These are phyloP conservation scores for Rhyzopertha dominica DNA, from an alignment of 1,140 invertebrate genomes.

Conservation along the genomic window DNA sequence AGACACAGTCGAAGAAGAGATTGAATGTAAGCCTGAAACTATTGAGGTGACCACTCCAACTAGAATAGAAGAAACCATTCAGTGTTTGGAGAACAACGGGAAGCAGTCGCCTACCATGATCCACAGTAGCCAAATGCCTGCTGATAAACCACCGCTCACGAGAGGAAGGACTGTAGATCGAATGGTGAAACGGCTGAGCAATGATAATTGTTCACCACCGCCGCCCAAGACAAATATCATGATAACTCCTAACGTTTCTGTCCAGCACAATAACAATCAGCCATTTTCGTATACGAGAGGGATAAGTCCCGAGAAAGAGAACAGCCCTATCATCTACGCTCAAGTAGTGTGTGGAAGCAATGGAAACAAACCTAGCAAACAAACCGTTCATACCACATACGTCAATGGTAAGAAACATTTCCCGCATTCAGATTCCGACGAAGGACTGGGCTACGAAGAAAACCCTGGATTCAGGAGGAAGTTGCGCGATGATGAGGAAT, in stretches of 20 bases:
- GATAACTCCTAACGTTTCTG: slow-evolving; percentile 54
- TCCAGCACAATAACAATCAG: slow-evolving; percentile 65
- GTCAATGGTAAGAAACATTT: slow-evolving; percentile 44
- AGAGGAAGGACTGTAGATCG: slow-evolving; percentile 60
- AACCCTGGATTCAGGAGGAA: slow-evolving; percentile 36
- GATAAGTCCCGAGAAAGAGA: slow-evolving; percentile 35
- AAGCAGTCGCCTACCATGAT: slow-evolving; percentile 53
- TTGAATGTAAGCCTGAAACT: neutral
- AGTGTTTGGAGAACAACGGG: slow-evolving; percentile 45
- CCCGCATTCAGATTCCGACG: slow-evolving; percentile 65
- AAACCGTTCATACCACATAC: slow-evolving; percentile 52
- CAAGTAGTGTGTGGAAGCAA: slow-evolving; percentile 57
- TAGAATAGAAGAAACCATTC: slow-evolving; percentile 35
- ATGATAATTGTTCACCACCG: slow-evolving; percentile 59
- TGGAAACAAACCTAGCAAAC: slow-evolving; percentile 44
- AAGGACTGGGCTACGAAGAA: slow-evolving; percentile 65
- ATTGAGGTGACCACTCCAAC: slow-evolving; percentile 1
- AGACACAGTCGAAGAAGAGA: slow-evolving; percentile 12
- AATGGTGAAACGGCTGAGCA: slow-evolving; percentile 59
- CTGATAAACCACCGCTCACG: slow-evolving; percentile 57
- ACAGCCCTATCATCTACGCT: slow-evolving; percentile 63
- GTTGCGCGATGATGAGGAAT: slow-evolving; percentile 33
- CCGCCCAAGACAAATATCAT: slow-evolving; percentile 54
- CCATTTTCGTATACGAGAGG: slow-evolving; percentile 69
- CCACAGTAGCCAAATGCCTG: slow-evolving; percentile 62